phyloP scores from a whole-genome alignment of 2,797 vertebrate genomes.

The Oryzias dopingdopingensis region DNA sequence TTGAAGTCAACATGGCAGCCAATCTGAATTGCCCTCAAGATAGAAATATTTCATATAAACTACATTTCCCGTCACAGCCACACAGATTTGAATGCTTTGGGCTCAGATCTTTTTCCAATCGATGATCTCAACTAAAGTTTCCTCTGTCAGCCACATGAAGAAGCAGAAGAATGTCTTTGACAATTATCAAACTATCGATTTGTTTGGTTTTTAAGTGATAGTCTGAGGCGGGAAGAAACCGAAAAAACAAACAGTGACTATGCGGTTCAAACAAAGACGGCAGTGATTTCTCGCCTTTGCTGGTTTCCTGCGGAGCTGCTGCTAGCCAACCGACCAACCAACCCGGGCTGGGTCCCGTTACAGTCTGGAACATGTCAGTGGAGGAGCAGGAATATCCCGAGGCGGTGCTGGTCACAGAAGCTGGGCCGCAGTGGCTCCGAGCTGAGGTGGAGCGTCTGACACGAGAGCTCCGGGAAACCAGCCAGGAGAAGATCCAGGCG shows the following conservation, averaged over 20 bases:
- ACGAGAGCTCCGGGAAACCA: conserved; percentile 91
- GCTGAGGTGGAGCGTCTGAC: conserved; percentile 86
- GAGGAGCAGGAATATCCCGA: conserved; percentile 85
- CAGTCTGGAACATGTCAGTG: conserved; percentile 75
- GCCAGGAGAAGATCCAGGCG: conserved; percentile 95
- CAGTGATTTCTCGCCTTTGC: conserved; percentile 55
- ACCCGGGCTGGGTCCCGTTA: conserved; percentile 72
- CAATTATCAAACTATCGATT: conserved; percentile 39
- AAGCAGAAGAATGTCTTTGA: conserved; percentile 42
- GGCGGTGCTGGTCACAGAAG: conserved; percentile 86
- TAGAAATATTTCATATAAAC: conserved; percentile 33
- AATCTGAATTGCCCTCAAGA: fast-evolving
- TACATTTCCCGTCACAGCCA: conserved; percentile 68
- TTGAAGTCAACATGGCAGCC: conserved; percentile 34
- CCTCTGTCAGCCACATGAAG: conserved; percentile 51
- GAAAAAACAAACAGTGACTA: conserved; percentile 35
- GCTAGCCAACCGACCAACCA: conserved; percentile 3
- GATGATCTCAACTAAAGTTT: conserved; percentile 74
- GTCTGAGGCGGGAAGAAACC: conserved; percentile 5
- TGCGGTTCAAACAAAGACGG: conserved; percentile 64
- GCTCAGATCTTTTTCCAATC: conserved; percentile 58
- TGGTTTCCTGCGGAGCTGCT: conserved; percentile 35
- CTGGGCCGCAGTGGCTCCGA: conserved; percentile 86
- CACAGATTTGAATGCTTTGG: conserved; percentile 53
- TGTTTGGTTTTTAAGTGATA: conserved; percentile 9